Evolutionary conservation across 2,113 vertebrate genomes (phyloP).

Genomic region (Sinocyclocheilus rhinocerous): DNA sequence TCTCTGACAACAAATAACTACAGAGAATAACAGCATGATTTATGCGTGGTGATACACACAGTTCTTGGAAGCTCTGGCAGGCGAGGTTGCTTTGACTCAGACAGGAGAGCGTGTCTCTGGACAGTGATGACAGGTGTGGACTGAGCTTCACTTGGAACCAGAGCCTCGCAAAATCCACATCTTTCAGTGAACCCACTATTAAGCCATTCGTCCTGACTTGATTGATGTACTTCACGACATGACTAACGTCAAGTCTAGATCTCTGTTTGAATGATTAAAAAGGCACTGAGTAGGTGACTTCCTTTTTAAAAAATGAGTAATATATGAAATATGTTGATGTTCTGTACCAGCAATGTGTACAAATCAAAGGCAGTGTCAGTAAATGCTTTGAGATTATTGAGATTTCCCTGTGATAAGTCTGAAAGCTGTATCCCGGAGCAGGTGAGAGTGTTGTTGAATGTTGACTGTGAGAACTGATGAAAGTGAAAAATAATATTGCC

Average conservation of each 20-base stretch:
- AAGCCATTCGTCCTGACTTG: background rate
- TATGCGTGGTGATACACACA: conserved; percentile 38
- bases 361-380: conserved; percentile 40
- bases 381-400: conserved; percentile 33
- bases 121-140: conserved; percentile 37
- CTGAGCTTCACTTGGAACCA: conserved; percentile 54
- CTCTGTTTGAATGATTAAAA: conserved; percentile 17
- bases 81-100: conserved; percentile 51
- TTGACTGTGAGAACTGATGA: background rate
- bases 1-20: too few species aligned
- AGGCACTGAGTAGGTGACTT: background rate
- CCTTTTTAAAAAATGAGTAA: background rate
- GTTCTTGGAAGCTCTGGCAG: conserved; percentile 48
- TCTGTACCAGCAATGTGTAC: conserved; percentile 53
- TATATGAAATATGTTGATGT: background rate
- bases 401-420: background rate
- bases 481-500: background rate
- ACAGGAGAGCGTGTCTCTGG: conserved; percentile 48
- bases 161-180: conserved; percentile 30
- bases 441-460: conserved; percentile 12
- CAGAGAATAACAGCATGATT: background rate
- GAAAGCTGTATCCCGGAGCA: conserved; percentile 28
- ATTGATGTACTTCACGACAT: conserved; percentile 21
- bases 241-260: background rate
- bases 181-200: background rate